A percentile compares a stretch with the other conserved stretches of the same genome.
These are phyloP conservation scores for Onychostruthus taczanowskii DNA, from an alignment of 2,113 vertebrate species.

Conservation along the genomic window DNA sequence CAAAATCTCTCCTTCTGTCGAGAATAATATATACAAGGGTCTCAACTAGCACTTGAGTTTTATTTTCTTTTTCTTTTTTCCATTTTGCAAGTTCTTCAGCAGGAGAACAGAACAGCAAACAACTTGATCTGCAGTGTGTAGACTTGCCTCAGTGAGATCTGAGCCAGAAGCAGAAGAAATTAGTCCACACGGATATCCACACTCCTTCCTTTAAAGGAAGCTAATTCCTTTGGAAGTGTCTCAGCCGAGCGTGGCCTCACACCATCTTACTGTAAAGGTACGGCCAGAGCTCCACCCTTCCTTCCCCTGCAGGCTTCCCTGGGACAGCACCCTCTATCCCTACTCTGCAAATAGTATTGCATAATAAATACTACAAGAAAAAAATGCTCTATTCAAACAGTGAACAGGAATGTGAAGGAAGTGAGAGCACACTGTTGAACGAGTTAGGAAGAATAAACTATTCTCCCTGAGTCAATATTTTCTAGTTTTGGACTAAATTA, in stretches of 20 bases:
- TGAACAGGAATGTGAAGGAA: not conserved
- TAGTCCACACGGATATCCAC: not conserved
- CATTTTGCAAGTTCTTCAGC: not conserved
- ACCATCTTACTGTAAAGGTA: not conserved
- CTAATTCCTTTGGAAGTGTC: not conserved
- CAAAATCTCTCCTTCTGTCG: not conserved
- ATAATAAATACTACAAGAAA: not conserved
- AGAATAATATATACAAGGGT: not conserved
- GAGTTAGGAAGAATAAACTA: not conserved
- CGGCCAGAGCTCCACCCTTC: not conserved
- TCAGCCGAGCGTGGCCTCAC: accelerated
- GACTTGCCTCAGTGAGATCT: not conserved
- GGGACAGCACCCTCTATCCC: not conserved
- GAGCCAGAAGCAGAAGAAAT: not conserved
- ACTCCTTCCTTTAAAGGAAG: not conserved
- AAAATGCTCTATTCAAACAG: not conserved
- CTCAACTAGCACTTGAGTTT: not conserved
- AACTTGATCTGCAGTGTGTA: not conserved
- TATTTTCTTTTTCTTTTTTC: accelerated
- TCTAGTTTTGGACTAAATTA: not conserved
- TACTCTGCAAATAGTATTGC: not conserved
- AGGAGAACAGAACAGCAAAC: not conserved
- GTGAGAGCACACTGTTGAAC: not conserved
- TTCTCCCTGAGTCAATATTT: not conserved
- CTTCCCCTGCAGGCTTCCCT: not conserved